Evolutionary conservation across 1,140 invertebrate species (phyloP).

Genomic region (Macrosteles quadrilineatus): DNA sequence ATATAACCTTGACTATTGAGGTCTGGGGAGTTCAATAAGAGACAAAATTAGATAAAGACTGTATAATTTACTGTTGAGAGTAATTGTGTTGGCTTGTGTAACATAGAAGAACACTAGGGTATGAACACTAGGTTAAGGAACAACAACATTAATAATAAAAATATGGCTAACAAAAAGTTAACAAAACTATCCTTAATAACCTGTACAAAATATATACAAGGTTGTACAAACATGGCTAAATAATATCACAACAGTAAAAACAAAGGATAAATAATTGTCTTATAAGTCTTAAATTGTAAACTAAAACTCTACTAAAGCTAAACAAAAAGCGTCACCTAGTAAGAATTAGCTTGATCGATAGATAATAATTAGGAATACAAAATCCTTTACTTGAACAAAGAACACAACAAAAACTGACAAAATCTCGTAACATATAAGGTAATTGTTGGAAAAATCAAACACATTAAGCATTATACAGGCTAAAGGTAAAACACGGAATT

Average conservation of each 20-base stretch:
- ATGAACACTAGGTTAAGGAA: slow-evolving; percentile 16
- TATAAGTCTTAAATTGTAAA: not conserved
- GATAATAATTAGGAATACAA: too few species aligned
- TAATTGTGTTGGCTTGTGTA: slow-evolving; percentile 14
- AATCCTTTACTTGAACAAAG: too few species aligned
- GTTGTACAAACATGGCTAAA: slow-evolving; percentile 11
- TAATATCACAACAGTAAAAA: slow-evolving; percentile 22
- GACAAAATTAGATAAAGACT: slow-evolving; percentile 14
- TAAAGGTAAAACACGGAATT: too few species aligned
- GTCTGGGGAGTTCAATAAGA: too few species aligned
- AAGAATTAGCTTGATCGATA: too few species aligned
- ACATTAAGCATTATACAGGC: too few species aligned
- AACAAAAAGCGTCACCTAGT: not conserved
- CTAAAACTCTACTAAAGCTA: slow-evolving; percentile 13
- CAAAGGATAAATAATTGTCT: not conserved
- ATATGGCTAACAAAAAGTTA: slow-evolving; percentile 20
- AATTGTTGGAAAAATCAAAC: too few species aligned
- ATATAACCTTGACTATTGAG: too few species aligned
- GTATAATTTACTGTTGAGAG: slow-evolving; percentile 13
- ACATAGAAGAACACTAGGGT: not conserved
- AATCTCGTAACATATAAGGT: too few species aligned
- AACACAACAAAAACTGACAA: too few species aligned
- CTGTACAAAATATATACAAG: slow-evolving; percentile 14
- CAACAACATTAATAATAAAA: slow-evolving; percentile 22
- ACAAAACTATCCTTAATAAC: not conserved